Conservation (phyloP, 2,888 invertebrate genomes). For the Drosophila pseudotalamancana region DNA sequence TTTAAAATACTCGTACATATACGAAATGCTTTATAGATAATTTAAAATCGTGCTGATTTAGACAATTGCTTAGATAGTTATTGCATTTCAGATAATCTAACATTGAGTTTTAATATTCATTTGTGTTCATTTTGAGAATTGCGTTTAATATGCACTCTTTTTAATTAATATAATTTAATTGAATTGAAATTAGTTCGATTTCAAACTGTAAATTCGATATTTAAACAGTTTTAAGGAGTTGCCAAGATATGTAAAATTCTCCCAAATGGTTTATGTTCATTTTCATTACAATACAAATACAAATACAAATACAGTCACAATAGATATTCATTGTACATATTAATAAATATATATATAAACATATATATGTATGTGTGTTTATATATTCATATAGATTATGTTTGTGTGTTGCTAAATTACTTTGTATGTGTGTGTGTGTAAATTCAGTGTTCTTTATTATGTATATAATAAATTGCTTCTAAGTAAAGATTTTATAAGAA, state of each 20-base stretch:
- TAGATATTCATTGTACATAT: slow-evolving; percentile 37
- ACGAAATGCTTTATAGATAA: slow-evolving; percentile 27
- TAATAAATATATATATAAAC: slow-evolving; percentile 2
- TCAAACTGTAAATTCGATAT: slow-evolving; percentile 49
- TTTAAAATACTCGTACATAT: slow-evolving; percentile 40
- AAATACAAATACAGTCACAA: slow-evolving; percentile 32
- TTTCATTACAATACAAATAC: slow-evolving; percentile 30
- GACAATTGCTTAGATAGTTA: slow-evolving; percentile 41
- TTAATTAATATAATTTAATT: slow-evolving; percentile 11
- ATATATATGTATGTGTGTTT: background rate
- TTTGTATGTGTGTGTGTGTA: slow-evolving; percentile 25
- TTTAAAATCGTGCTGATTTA: slow-evolving; percentile 27
- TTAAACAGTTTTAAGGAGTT: slow-evolving; percentile 18
- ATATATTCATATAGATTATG: background rate
- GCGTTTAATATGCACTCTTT: slow-evolving; percentile 26
- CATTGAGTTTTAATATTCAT: slow-evolving; percentile 32
- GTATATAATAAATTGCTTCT: slow-evolving; percentile 22
- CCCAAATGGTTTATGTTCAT: slow-evolving; percentile 3
- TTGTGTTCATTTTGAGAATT: slow-evolving; percentile 39
- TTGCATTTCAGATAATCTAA: slow-evolving; percentile 26
- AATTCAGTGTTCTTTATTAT: slow-evolving; percentile 23
- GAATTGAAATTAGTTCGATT: slow-evolving; percentile 15
- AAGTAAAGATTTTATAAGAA: slow-evolving; percentile 17
- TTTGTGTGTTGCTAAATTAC: slow-evolving; percentile 26
- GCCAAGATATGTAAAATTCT: slow-evolving; percentile 47